Percentiles rank a stretch among this genome's conserved stretches.
Conservation (phyloP, 2,888 invertebrate genomes). For the Margaritifera margaritifera region DNA sequence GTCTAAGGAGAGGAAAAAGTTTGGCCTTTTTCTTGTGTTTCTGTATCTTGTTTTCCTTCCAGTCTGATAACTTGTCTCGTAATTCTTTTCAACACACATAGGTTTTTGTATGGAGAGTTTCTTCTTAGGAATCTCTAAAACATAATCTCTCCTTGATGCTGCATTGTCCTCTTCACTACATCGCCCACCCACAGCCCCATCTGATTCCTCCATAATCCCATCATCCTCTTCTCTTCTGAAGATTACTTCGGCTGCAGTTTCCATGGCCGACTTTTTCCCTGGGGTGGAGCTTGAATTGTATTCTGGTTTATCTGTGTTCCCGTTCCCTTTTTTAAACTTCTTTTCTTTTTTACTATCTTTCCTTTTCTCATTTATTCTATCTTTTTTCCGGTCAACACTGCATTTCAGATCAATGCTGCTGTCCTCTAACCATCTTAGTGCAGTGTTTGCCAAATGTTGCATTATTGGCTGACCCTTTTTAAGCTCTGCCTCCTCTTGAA, state of each 20-base stretch:
- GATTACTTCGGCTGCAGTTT: slow-evolving; percentile 74
- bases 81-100: not conserved
- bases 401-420: slow-evolving; percentile 16
- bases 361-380: slow-evolving; percentile 10
- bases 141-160: slow-evolving; percentile 11
- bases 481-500: slow-evolving; percentile 29
- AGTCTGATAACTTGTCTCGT: not conserved
- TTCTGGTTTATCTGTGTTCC: slow-evolving; percentile 10
- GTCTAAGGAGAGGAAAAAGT: slow-evolving; percentile 70
- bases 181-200: slow-evolving; percentile 8
- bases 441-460: slow-evolving; percentile 14
- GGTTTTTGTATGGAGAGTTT: not conserved
- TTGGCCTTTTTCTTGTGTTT: slow-evolving; percentile 38
- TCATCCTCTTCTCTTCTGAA: slow-evolving; percentile 51
- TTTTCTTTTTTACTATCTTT: slow-evolving; percentile 1
- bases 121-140: not conserved
- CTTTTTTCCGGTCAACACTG: slow-evolving; percentile 9
- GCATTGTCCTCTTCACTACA: slow-evolving; percentile 2
- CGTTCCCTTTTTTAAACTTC: slow-evolving; percentile 1
- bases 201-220: slow-evolving; percentile 21
- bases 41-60: slow-evolving; percentile 6
- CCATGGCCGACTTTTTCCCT: slow-evolving; percentile 69
- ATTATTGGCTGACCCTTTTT: slow-evolving; percentile 17
- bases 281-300: not conserved
- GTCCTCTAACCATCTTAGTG: slow-evolving; percentile 4